These are phyloP conservation scores for Euzetes globulus DNA, from an alignment of 2,888 invertebrate genomes.

Conservation along the genomic window DNA sequence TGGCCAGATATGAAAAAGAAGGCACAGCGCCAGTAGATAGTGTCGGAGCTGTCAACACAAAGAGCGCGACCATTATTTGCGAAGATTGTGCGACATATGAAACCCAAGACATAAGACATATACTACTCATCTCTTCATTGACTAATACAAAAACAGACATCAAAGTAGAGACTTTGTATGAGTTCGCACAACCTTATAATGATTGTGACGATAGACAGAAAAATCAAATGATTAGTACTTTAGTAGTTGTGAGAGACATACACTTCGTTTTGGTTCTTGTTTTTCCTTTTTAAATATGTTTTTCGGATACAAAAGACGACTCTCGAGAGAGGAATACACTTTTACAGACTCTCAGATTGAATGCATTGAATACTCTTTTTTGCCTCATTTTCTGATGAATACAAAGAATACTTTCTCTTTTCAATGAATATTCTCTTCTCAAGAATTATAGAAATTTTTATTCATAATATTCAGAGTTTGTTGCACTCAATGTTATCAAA, in stretches of 20 bases:
- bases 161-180: background rate
- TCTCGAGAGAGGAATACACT: no score
- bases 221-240: background rate
- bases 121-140: background rate
- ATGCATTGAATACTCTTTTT: no score
- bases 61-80: slow-evolving; percentile 21
- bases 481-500: background rate
- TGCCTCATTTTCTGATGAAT: no score
- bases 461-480: background rate
- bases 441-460: no score
- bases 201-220: background rate
- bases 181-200: background rate
- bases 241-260: background rate
- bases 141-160: background rate
- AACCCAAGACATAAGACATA: background rate
- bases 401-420: no score
- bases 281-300: background rate
- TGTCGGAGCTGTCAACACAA: slow-evolving; percentile 12
- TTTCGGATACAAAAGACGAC: no score
- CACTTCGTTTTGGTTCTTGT: background rate
- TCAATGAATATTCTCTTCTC: no score
- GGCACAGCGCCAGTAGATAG: background rate
- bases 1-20: background rate
- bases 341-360: no score
- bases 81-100: slow-evolving; percentile 7